Conservation (phyloP, 2,888 invertebrate species). For the Crossocerus cetratus region DNA sequence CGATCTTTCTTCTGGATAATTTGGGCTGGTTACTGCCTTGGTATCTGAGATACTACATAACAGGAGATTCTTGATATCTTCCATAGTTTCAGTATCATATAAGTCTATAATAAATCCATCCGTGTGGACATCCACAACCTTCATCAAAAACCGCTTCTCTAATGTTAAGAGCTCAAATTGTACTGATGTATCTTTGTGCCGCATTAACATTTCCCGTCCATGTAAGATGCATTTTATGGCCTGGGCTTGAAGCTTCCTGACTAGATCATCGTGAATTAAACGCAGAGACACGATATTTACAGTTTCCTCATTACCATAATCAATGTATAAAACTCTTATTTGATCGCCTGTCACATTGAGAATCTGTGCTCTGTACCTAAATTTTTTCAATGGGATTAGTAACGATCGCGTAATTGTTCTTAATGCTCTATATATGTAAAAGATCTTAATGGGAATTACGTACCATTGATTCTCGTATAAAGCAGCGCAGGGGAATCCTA, state of each 20-base stretch:
- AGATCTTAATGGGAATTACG: constrained; percentile 9
- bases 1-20: constrained; percentile 15
- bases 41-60: constrained; percentile 48
- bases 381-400: neutral
- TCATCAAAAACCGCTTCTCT: constrained; percentile 81
- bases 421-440: neutral
- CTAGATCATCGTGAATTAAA: constrained; percentile 82
- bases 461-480: constrained; percentile 89
- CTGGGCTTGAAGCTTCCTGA: constrained; percentile 83
- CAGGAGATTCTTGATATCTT: constrained; percentile 58
- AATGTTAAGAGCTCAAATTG: constrained; percentile 85
- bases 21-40: neutral
- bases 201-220: constrained; percentile 80
- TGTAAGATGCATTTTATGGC: constrained; percentile 88
- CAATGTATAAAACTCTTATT: constrained; percentile 89
- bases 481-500: constrained; percentile 86
- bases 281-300: constrained; percentile 81
- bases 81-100: constrained; percentile 76
- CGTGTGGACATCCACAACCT: constrained; percentile 79
- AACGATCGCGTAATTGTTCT: neutral
- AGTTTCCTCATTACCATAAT: constrained; percentile 96
- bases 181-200: constrained; percentile 80
- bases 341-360: constrained; percentile 80
- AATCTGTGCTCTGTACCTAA: constrained; percentile 88
- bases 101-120: constrained; percentile 81